Conservation (phyloP, 2,113 vertebrate species). For the Leucosticte australis region DNA sequence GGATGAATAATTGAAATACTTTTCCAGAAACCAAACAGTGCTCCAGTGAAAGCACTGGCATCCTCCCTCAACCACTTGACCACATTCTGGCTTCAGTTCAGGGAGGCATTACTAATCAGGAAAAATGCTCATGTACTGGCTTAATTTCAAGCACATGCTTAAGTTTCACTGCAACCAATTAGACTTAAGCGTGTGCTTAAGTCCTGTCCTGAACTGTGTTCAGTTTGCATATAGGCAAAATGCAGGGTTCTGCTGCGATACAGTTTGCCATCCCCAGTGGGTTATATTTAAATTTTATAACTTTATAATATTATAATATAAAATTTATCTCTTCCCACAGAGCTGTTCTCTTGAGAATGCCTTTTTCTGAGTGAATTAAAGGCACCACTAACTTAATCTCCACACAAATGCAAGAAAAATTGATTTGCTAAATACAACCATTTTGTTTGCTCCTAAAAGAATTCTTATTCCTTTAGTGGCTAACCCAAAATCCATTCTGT, state of each 20-base stretch:
- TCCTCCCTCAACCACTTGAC: slow-evolving; percentile 35
- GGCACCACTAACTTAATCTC: slow-evolving; percentile 45
- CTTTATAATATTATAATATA: slow-evolving; percentile 14
- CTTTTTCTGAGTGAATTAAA: slow-evolving; percentile 57
- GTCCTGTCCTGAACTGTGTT: neutral
- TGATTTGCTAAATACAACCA: slow-evolving; percentile 48
- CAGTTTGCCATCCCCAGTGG: slow-evolving; percentile 24
- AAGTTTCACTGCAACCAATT: slow-evolving; percentile 62
- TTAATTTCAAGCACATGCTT: slow-evolving; percentile 60
- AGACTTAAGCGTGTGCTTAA: slow-evolving; percentile 45
- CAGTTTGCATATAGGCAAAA: neutral
- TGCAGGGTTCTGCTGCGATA: slow-evolving; percentile 48
- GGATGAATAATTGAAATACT: slow-evolving; percentile 52
- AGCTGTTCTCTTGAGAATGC: slow-evolving; percentile 37
- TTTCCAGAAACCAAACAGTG: slow-evolving; percentile 44
- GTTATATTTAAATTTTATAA: slow-evolving; percentile 54
- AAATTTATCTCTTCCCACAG: slow-evolving; percentile 37
- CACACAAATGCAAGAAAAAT: slow-evolving; percentile 56
- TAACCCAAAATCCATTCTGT: neutral
- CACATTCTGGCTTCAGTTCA: slow-evolving; percentile 42
- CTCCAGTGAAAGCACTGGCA: slow-evolving; percentile 40
- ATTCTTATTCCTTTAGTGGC: neutral
- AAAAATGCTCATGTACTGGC: slow-evolving; percentile 40
- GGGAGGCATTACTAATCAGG: slow-evolving; percentile 68
- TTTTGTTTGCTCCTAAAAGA: slow-evolving; percentile 49